Conservation (phyloP, 2,888 invertebrate genomes). For the Pseudoips prasinana region DNA sequence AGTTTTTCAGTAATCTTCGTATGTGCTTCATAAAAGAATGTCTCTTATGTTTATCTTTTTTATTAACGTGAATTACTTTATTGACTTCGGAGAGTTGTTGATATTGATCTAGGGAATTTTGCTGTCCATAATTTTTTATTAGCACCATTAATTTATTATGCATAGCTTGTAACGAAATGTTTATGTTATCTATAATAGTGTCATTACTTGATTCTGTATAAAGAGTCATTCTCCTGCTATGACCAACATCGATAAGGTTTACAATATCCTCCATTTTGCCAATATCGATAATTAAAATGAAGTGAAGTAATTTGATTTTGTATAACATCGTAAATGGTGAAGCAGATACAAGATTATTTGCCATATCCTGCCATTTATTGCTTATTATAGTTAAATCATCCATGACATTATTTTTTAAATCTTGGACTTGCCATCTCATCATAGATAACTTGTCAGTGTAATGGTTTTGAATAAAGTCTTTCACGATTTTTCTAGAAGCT, state of each 20-base stretch:
- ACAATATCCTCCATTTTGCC: slow-evolving; percentile 48
- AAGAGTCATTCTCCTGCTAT: slow-evolving; percentile 43
- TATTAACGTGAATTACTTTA: neutral
- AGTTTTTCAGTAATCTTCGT: slow-evolving; percentile 45
- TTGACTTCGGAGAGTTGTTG: neutral
- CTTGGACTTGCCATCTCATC: no score
- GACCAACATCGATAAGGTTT: slow-evolving; percentile 40
- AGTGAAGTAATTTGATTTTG: slow-evolving; percentile 52
- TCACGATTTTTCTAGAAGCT: slow-evolving; percentile 40
- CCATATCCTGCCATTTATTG: slow-evolving; percentile 40
- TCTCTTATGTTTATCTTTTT: slow-evolving; percentile 26
- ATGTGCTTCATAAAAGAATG: slow-evolving; percentile 51
- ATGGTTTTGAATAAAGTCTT: slow-evolving; percentile 43
- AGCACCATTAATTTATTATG: slow-evolving; percentile 24
- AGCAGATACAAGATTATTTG: slow-evolving; percentile 29
- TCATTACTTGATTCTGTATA: slow-evolving; percentile 33
- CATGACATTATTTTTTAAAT: no score
- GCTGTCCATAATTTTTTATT: neutral
- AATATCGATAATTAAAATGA: slow-evolving; percentile 45
- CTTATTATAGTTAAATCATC: no score
- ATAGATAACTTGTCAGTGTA: slow-evolving; percentile 23
- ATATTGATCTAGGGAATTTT: neutral
- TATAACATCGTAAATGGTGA: slow-evolving; percentile 39
- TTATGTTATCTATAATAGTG: slow-evolving; percentile 36
- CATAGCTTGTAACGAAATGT: slow-evolving; percentile 34